These are phyloP conservation scores for Sebastes dallii DNA, from an alignment of 2,797 vertebrate species.

Conservation along the genomic window DNA sequence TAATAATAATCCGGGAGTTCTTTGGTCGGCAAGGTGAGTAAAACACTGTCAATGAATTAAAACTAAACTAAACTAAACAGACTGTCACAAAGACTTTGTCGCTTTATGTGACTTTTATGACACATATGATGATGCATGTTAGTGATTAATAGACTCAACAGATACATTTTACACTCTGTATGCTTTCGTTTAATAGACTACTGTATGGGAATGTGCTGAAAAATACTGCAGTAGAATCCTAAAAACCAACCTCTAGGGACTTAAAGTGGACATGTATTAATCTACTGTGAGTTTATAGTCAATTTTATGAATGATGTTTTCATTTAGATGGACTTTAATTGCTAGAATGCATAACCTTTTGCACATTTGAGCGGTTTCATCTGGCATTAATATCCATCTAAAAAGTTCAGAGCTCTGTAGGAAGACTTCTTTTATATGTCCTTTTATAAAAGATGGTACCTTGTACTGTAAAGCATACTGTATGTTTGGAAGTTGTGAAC, in stretches of 20 bases:
- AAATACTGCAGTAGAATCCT: background rate
- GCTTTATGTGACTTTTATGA: background rate
- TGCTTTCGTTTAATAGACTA: background rate
- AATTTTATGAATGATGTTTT: background rate
- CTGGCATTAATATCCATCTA: background rate
- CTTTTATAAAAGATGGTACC: background rate
- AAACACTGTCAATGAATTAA: background rate
- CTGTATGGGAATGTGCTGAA: background rate
- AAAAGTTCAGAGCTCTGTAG: background rate
- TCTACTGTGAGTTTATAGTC: background rate
- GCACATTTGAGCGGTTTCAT: background rate
- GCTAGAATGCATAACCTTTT: background rate
- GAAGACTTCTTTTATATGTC: background rate
- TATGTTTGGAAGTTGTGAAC: no score
- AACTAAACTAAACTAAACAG: background rate
- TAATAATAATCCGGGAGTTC: background rate
- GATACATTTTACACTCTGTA: background rate
- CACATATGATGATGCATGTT: background rate
- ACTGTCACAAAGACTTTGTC: background rate
- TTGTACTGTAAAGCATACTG: background rate
- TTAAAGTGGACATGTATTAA: background rate
- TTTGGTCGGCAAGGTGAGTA: constrained; percentile 51
- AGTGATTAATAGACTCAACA: background rate
- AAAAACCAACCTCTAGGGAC: background rate
- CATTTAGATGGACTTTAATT: background rate